Evolutionary conservation across 2,113 vertebrate species (phyloP).

Genomic region (Chaetodon auriga): DNA sequence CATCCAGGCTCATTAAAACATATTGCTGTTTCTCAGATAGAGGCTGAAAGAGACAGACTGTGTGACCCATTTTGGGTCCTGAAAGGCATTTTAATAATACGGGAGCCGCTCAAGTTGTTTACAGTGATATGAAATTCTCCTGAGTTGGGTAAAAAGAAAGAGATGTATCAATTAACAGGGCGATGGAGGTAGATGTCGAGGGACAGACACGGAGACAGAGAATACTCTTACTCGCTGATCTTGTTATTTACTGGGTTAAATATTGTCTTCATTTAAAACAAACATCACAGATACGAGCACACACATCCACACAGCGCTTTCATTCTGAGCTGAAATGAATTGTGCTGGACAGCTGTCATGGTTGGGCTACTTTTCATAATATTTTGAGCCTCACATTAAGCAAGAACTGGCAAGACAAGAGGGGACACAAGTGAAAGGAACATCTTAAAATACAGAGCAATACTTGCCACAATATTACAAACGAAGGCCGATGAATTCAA

Average conservation of each 20-base stretch:
- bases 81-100: constrained; percentile 54
- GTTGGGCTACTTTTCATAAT: background rate
- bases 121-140: constrained; percentile 37
- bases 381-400: background rate
- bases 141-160: constrained; percentile 12
- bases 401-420: background rate
- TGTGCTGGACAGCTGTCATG: background rate
- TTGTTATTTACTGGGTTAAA: constrained; percentile 9
- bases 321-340: background rate
- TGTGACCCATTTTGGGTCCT: constrained; percentile 59
- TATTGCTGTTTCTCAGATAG: constrained; percentile 51
- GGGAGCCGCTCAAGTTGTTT: constrained; percentile 43
- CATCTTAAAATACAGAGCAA: background rate
- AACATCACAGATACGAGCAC: constrained; percentile 23
- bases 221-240: constrained; percentile 1
- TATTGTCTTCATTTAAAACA: constrained; percentile 10
- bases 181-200: background rate
- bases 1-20: constrained; percentile 74
- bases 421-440: background rate
- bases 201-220: background rate
- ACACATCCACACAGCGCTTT: background rate
- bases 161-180: constrained; percentile 25
- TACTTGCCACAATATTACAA: background rate
- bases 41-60: constrained; percentile 38
- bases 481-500: background rate